Conservation (phyloP, 2,888 invertebrate species). For the Parascotia fuliginaria region DNA sequence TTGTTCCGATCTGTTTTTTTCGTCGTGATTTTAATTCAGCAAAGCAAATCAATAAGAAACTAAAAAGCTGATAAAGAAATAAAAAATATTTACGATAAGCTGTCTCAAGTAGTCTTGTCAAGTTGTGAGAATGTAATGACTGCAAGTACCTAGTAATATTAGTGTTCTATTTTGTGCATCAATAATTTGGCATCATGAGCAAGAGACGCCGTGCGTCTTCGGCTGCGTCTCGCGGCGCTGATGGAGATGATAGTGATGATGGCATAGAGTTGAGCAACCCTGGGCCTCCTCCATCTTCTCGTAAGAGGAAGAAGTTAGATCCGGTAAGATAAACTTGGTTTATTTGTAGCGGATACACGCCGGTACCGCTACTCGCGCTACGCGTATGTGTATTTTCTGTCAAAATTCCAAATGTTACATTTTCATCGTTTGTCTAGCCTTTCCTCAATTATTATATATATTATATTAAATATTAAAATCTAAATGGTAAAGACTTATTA, state of each 20-base stretch:
- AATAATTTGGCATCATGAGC: conserved; percentile 82
- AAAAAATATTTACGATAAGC: no score
- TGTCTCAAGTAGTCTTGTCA: no score
- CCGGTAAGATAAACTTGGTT: conserved; percentile 83
- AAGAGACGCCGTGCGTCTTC: conserved; percentile 93
- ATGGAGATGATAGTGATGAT: conserved; percentile 90
- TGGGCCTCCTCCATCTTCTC: conserved; percentile 78
- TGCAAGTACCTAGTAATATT: no score
- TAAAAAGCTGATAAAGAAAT: no score
- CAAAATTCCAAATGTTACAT: no score
- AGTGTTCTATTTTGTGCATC: not conserved
- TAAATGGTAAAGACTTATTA: no score
- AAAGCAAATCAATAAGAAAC: no score
- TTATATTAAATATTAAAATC: no score
- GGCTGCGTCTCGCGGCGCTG: conserved; percentile 89
- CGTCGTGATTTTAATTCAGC: no score
- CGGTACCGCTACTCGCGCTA: not conserved
- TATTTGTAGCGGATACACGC: not conserved
- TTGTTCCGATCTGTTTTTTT: no score
- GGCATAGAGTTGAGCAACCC: conserved; percentile 80
- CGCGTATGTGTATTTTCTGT: not conserved
- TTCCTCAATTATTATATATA: no score
- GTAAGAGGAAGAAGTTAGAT: conserved; percentile 90
- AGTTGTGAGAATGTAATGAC: conserved; percentile 16
- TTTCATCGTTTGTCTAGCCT: not conserved